These are phyloP conservation scores for Pangasius sanitwongsei DNA, from an alignment of 2,797 vertebrate species.

Conservation along the genomic window DNA sequence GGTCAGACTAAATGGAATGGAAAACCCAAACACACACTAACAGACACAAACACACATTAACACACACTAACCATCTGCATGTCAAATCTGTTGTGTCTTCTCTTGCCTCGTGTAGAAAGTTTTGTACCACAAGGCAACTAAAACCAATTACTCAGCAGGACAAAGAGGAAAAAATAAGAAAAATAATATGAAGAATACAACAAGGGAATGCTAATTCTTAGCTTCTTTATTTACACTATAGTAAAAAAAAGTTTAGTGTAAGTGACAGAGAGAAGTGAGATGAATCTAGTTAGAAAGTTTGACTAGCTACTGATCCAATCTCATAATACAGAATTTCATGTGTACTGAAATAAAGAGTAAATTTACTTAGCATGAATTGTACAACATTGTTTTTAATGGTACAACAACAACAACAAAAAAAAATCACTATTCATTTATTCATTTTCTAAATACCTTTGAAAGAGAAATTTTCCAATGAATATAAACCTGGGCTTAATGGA, in stretches of 20 bases:
- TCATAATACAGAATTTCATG: not conserved
- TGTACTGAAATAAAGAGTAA: too few relatives aligned
- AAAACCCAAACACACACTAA: not conserved
- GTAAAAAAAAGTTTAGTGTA: not conserved
- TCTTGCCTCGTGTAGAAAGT: not conserved
- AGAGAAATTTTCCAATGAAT: too few relatives aligned
- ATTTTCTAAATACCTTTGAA: too few relatives aligned
- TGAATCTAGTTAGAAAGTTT: not conserved
- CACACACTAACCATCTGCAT: not conserved
- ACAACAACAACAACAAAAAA: too few relatives aligned
- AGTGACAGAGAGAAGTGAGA: not conserved
- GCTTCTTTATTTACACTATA: not conserved
- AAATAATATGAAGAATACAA: not conserved
- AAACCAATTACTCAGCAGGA: not conserved
- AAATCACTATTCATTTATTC: too few relatives aligned
- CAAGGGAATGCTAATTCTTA: not conserved
- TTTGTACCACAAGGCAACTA: too few relatives aligned
- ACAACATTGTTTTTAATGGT: too few relatives aligned
- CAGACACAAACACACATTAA: not conserved
- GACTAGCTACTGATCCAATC: not conserved
- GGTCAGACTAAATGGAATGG: constrained; percentile 28
- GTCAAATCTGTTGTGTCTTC: not conserved
- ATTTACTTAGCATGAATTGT: too few relatives aligned
- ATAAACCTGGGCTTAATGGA: too few relatives aligned
- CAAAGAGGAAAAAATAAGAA: not conserved